Conservation (phyloP, 2,113 vertebrate genomes). For the Boleophthalmus pectinirostris region DNA sequence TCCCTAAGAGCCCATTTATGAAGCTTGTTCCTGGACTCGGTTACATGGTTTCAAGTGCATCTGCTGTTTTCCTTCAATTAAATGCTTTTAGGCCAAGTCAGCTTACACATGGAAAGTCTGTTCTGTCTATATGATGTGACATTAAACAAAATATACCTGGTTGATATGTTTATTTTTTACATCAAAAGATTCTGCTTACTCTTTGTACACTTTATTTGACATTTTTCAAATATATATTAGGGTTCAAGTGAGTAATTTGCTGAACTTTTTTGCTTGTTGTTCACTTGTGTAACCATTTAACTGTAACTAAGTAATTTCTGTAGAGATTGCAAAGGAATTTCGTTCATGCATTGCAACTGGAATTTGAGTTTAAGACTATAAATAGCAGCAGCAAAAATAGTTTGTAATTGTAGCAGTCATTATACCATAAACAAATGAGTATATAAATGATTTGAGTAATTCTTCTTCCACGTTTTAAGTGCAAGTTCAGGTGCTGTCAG, state of each 20-base stretch:
- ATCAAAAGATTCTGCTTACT: too few relatives aligned
- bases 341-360: not conserved
- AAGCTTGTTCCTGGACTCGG: constrained; percentile 46
- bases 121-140: not conserved
- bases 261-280: not conserved
- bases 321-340: not conserved
- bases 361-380: not conserved
- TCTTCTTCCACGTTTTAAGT: not conserved
- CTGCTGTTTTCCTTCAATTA: constrained; percentile 32
- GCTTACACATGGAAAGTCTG: not conserved
- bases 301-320: not conserved
- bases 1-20: constrained; percentile 54
- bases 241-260: not conserved
- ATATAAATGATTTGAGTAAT: too few relatives aligned
- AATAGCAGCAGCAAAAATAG: too few relatives aligned
- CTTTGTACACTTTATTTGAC: too few relatives aligned
- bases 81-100: constrained; percentile 11
- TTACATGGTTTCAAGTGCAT: constrained; percentile 38
- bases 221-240: not conserved
- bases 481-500: constrained; percentile 35
- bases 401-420: too few relatives aligned
- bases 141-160: not conserved
- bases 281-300: not conserved
- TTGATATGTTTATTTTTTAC: not conserved
- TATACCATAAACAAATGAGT: too few relatives aligned